Base-by-base conservation (phyloP, 2,797 vertebrate genomes). In the Sphenodon punctatus region DNA sequence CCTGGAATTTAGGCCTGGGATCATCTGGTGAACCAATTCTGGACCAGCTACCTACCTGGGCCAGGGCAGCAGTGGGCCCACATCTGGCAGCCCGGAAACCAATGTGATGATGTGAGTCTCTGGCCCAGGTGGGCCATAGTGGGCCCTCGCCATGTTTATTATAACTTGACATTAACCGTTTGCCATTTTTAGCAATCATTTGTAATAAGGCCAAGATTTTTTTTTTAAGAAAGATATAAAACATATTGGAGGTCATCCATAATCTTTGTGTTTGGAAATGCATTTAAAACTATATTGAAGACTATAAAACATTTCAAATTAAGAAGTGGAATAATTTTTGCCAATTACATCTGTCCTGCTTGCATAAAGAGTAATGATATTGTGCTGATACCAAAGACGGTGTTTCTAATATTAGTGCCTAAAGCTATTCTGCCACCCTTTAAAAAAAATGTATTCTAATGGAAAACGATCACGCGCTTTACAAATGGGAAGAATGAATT, bases 101-200 rank as follows among this genome's bases (percentile, higher is more conserved):
- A n/a, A n/a, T n/a, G n/a, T n/a, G n/a, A n/a, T n/a, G n/a, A n/a
- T n/a, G n/a, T n/a, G n/a, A n/a, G n/a, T n/a, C n/a, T n/a, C n/a
- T n/a, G n/a, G n/a, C n/a, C n/a, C n/a, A n/a, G n/a, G n/a, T n/a
- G n/a, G n/a, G n/a, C n/a, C n/a, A n/a, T n/a, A n/a, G n/a, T n/a
- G n/a, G n/a, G n/a, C n/a, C n/a, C n/a, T n/a, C n/a, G n/a, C n/a
- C n/a, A n/a, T n/a, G n/a, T n/a, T n/a, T n/a, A n/a, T n/a, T n/a
- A n/a, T n/a, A n/a, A n/a, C n/a, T n/a, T n/a, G n/a, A n/a, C n/a
- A n/a, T 49, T 61, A 72, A 65, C 30, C 72, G 25, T 49, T 43
- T 66, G 8, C 25, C 34, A 12, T 67, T 61, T 85, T 66, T 30
- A 68, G 39, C 46, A 75, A 75, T 75, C 82, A 69, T 82, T 75